phyloP scores from a whole-genome alignment of 2,113 vertebrate genomes.

The Passer domesticus region DNA sequence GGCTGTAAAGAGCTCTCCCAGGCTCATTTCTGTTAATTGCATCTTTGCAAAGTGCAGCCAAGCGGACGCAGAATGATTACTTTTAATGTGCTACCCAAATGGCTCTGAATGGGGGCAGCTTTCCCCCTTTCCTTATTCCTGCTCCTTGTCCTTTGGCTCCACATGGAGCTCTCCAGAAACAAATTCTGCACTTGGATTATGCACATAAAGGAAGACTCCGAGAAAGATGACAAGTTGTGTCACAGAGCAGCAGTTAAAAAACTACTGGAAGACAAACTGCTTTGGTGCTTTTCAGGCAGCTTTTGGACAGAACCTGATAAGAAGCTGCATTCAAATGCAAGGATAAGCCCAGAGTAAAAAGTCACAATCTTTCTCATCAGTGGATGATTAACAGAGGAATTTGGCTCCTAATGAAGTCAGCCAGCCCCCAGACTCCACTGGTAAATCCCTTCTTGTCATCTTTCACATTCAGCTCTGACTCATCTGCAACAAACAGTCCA shows the following conservation, averaged over 20 bases:
- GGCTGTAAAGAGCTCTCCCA: neutral
- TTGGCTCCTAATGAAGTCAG: neutral
- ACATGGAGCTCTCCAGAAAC: neutral
- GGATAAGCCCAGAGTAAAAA: neutral
- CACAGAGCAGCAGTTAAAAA: neutral
- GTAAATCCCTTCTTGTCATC: slow-evolving; percentile 1
- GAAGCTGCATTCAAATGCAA: neutral
- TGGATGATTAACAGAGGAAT: slow-evolving; percentile 7
- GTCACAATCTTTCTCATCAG: neutral
- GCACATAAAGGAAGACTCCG: neutral
- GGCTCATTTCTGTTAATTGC: neutral
- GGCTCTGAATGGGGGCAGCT: neutral
- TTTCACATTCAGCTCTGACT: slow-evolving; percentile 10
- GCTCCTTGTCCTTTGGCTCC: neutral
- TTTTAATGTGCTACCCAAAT: neutral
- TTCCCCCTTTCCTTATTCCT: neutral
- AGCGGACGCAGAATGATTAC: neutral
- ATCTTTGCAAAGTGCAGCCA: neutral
- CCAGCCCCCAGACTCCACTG: neutral
- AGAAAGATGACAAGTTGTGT: neutral
- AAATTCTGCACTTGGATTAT: neutral
- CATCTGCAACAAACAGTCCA: neutral
- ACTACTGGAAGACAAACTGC: neutral
- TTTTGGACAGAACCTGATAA: neutral
- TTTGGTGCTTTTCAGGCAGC: neutral